Percentiles rank a stretch among this genome's conserved stretches.
Evolutionary conservation across 2,888 invertebrate genomes (phyloP).

Genomic region (Fragum whitleyi): DNA sequence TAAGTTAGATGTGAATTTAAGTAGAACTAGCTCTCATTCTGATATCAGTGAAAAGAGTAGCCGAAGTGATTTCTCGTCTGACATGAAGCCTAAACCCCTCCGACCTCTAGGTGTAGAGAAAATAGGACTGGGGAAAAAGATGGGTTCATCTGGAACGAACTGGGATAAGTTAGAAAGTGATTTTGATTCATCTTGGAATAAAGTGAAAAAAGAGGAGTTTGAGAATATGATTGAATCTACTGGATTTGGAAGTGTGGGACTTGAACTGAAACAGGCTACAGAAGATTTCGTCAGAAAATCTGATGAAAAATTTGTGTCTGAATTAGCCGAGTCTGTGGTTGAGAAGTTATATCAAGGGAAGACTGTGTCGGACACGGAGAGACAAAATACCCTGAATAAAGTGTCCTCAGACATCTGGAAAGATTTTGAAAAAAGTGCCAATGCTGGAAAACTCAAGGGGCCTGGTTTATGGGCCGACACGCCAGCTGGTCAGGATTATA

Average conservation of each 20-base stretch:
- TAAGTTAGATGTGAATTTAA: slow-evolving; percentile 37
- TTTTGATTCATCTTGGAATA: slow-evolving; percentile 51
- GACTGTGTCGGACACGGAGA: slow-evolving; percentile 51
- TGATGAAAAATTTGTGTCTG: slow-evolving; percentile 65
- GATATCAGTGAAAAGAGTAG: slow-evolving; percentile 70
- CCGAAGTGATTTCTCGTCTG: slow-evolving; percentile 59
- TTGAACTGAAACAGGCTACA: slow-evolving; percentile 54
- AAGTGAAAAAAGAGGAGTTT: slow-evolving; percentile 39
- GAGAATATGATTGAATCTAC: not conserved
- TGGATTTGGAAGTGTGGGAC: slow-evolving; percentile 34
- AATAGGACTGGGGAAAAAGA: slow-evolving; percentile 20
- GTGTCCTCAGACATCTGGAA: slow-evolving; percentile 67
- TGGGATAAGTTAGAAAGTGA: slow-evolving; percentile 53
- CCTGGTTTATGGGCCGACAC: slow-evolving; percentile 55
- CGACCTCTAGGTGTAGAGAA: slow-evolving; percentile 41
- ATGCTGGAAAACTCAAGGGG: slow-evolving; percentile 36
- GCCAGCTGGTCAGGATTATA: slow-evolving; percentile 55
- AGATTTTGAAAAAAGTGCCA: slow-evolving; percentile 65
- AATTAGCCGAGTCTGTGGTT: slow-evolving; percentile 68
- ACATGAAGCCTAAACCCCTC: slow-evolving; percentile 58
- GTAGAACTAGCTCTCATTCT: slow-evolving; percentile 72
- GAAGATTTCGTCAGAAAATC: slow-evolving; percentile 63
- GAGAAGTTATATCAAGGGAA: slow-evolving; percentile 64
- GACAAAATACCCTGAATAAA: slow-evolving; percentile 49
- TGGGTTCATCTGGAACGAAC: slow-evolving; percentile 4